phyloP scores from a whole-genome alignment of 2,888 invertebrate species.

The Phalera bucephala region DNA sequence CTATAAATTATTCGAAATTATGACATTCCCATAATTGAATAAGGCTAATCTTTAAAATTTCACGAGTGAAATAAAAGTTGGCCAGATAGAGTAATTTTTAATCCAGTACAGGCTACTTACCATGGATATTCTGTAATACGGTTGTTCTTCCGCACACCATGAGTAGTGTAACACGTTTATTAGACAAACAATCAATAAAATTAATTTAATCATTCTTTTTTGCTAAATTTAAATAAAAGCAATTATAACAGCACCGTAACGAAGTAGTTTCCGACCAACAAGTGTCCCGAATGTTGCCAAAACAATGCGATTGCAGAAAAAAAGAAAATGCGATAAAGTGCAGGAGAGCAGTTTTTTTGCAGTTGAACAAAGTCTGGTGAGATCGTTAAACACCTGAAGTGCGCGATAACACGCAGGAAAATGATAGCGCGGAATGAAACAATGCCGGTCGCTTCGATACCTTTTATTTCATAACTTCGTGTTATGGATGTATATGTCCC shows the following conservation, averaged over 20 bases:
- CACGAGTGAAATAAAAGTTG: too few relatives aligned
- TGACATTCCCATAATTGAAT: too few relatives aligned
- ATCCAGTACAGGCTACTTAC: constrained; percentile 37
- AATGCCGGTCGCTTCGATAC: constrained; percentile 21
- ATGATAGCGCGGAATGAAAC: constrained; percentile 28
- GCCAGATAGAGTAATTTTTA: too few relatives aligned
- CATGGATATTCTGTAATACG: constrained; percentile 57
- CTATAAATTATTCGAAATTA: too few relatives aligned
- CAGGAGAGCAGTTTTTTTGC: constrained; percentile 5
- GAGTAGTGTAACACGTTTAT: constrained; percentile 8
- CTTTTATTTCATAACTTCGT: constrained; percentile 43
- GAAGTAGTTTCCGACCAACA: constrained; percentile 4
- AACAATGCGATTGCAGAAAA: constrained; percentile 11
- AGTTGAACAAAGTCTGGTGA: constrained; percentile 12
- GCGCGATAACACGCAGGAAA: constrained; percentile 22
- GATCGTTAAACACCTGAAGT: constrained; percentile 14
- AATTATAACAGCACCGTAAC: constrained; percentile 4
- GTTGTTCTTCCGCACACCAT: constrained; percentile 11
- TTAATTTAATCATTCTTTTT: constrained; percentile 11
- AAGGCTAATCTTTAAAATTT: too few relatives aligned
- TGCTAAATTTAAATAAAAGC: constrained; percentile 7
- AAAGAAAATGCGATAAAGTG: constrained; percentile 15
- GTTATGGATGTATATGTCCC: constrained; percentile 15
- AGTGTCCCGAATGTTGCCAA: constrained; percentile 24
- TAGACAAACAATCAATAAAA: constrained; percentile 19